These are phyloP conservation scores for Lymantria dispar DNA, from an alignment of 2,888 invertebrate genomes.

Conservation along the genomic window DNA sequence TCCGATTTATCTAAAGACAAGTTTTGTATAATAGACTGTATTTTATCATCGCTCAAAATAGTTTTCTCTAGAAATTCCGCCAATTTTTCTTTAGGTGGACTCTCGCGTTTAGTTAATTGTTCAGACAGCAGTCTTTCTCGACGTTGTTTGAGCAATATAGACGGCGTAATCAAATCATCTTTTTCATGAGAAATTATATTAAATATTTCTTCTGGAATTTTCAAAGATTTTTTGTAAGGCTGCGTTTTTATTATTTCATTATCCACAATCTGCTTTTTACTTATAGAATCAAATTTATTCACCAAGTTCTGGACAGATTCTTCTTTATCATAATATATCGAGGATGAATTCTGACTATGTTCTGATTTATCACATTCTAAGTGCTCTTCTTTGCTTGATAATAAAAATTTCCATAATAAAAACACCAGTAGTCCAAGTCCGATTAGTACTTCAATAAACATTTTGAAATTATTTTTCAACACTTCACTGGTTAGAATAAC, in stretches of 20 bases:
- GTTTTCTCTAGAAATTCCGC: conserved; percentile 74
- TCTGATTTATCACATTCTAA: conserved; percentile 18
- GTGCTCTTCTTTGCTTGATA: conserved; percentile 31
- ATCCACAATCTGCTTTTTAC: conserved; percentile 5
- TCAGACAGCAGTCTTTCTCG: conserved; percentile 36
- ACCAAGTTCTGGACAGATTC: not conserved
- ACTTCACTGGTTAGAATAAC: conserved; percentile 60
- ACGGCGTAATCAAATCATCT: conserved; percentile 38
- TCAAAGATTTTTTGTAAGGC: conserved; percentile 2
- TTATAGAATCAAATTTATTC: conserved; percentile 3
- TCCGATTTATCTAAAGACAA: conserved; percentile 62
- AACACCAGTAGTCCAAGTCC: conserved; percentile 60
- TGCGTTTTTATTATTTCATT: conserved; percentile 9
- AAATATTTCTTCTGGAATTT: conserved; percentile 5
- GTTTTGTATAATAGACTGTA: conserved; percentile 72
- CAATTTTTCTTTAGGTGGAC: conserved; percentile 72
- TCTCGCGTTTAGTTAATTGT: conserved; percentile 53
- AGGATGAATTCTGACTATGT: conserved; percentile 10
- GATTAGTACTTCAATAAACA: conserved; percentile 67
- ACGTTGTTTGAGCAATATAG: conserved; percentile 42
- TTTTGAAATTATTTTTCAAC: conserved; percentile 52
- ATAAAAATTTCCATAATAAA: conserved; percentile 63
- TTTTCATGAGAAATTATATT: conserved; percentile 11
- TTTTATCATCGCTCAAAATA: conserved; percentile 70
- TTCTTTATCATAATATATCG: conserved; percentile 2